Evolutionary conservation across 2,113 vertebrate species (phyloP).

Genomic region (Turdus rufiventris): DNA sequence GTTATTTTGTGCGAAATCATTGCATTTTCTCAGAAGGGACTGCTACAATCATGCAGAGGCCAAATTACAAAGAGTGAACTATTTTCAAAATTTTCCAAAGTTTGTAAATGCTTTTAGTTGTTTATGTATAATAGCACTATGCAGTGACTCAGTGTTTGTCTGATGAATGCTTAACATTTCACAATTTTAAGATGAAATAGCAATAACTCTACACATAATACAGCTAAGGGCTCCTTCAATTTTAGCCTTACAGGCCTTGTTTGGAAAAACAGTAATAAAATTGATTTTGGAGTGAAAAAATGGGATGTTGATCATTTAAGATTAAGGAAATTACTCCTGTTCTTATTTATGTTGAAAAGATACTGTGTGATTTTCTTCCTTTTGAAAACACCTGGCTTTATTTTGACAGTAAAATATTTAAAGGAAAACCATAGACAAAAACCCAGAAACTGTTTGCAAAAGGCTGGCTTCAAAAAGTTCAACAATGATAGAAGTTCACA

Average conservation of each 20-base stretch:
- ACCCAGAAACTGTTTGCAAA: neutral
- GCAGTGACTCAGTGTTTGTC: neutral
- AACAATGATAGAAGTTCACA: accelerated
- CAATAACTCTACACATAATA: neutral
- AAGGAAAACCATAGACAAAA: neutral
- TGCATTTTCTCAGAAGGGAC: neutral
- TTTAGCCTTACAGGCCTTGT: neutral
- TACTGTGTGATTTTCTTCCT: neutral
- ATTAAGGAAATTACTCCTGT: neutral
- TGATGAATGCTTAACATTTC: neutral
- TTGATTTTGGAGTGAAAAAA: neutral
- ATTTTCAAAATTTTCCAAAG: neutral
- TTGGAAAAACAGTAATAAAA: neutral
- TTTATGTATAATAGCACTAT: neutral
- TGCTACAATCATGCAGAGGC: neutral
- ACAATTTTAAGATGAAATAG: neutral
- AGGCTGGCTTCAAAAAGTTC: neutral
- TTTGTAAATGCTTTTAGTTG: neutral
- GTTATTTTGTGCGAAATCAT: neutral
- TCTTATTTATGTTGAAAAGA: neutral
- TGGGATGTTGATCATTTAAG: neutral
- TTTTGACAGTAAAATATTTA: neutral
- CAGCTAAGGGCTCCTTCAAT: neutral
- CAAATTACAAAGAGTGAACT: neutral
- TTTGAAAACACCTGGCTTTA: neutral